These are phyloP conservation scores for Odontophorus gujanensis DNA, from an alignment of 2,113 vertebrate species.

Conservation along the genomic window DNA sequence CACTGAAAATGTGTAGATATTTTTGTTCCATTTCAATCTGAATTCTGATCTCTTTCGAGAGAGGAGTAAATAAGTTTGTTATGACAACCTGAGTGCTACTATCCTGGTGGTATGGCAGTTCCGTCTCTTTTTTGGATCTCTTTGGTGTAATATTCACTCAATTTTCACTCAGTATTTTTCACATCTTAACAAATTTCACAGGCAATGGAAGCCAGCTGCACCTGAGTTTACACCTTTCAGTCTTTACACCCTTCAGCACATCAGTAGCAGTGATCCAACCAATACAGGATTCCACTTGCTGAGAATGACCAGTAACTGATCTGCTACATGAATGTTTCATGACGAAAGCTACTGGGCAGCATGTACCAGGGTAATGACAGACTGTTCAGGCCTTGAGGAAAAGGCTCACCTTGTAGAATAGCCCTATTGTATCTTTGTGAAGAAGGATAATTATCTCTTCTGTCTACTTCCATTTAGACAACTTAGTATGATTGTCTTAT, in stretches of 20 bases:
- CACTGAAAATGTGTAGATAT: background rate
- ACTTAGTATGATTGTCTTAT: constrained; percentile 11
- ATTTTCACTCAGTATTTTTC: background rate
- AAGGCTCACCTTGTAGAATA: background rate
- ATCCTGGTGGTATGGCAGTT: background rate
- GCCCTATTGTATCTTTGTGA: background rate
- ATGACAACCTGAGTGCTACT: background rate
- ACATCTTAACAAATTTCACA: background rate
- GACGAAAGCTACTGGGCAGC: background rate
- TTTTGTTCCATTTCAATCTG: background rate
- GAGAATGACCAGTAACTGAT: background rate
- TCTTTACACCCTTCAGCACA: background rate
- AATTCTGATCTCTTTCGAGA: background rate
- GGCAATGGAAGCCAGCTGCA: background rate
- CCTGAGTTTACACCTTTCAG: background rate
- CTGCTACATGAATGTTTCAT: background rate
- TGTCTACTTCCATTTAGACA: background rate
- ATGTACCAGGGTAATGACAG: background rate
- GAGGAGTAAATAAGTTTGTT: background rate
- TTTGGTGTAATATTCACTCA: background rate
- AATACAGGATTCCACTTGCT: background rate
- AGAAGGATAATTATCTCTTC: background rate
- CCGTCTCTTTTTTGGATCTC: background rate
- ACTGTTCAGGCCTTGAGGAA: background rate
- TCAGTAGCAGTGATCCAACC: background rate